phyloP scores from a whole-genome alignment of 2,888 invertebrate genomes.

The Tupiocoris notatus region DNA sequence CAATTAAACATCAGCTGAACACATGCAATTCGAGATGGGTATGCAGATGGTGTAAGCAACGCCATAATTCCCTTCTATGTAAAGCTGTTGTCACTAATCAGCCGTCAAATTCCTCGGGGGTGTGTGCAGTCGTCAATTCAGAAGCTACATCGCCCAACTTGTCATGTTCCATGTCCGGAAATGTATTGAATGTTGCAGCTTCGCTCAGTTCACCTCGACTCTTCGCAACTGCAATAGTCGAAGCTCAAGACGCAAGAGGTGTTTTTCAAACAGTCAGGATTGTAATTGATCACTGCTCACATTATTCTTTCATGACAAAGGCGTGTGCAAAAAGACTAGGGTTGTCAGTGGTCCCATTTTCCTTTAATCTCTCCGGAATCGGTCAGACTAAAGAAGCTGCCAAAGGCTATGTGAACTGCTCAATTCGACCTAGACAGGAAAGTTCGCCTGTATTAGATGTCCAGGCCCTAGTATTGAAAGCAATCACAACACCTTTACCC shows the following conservation, averaged over 20 bases:
- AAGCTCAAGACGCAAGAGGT: conserved; percentile 31
- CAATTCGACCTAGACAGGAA: neutral
- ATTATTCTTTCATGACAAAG: conserved; percentile 33
- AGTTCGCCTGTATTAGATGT: neutral
- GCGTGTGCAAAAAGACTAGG: conserved; percentile 22
- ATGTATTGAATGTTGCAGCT: neutral
- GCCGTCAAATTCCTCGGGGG: neutral
- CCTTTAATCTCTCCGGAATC: neutral
- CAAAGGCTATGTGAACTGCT: neutral
- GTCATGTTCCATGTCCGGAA: too few species aligned
- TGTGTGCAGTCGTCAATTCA: neutral
- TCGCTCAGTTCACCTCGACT: neutral
- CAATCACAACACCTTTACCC: conserved; percentile 12
- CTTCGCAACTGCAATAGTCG: conserved; percentile 15
- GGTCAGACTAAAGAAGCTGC: neutral
- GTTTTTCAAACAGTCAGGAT: conserved; percentile 3
- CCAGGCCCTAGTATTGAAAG: neutral
- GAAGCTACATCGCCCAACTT: neutral
- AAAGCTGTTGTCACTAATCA: neutral
- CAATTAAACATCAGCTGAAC: neutral
- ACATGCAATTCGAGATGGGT: neutral
- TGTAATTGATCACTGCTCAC: conserved; percentile 28
- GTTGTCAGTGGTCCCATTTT: neutral
- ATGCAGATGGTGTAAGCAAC: neutral
- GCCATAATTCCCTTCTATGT: conserved; percentile 7